Evolutionary conservation across 1,140 invertebrate genomes (phyloP), one percentile per base, ranked within the genome.

Genomic region (Hirudo medicinalis): DNA sequence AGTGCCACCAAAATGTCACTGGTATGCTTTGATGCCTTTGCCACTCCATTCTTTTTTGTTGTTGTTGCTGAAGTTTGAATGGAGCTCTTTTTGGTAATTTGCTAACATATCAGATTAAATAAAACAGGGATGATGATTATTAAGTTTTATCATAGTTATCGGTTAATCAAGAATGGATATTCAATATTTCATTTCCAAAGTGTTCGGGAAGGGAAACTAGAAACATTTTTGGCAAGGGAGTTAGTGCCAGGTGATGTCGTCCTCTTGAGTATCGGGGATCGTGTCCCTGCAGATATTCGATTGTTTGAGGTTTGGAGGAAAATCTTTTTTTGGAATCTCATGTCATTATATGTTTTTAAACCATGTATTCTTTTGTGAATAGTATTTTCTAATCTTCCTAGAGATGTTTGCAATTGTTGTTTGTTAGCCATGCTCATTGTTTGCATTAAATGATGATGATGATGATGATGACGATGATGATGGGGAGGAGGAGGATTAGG

Each of bases 171-270:
- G 4, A n/a, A 63, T 63, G 4, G 29, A 22, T n/a, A 8, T 20
- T 63, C 20, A 20, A 32, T 25, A 63, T 63, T 63, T 13, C 57
- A 22, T 25, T 63, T 63, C 57, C 4, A 25, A 72, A 84, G 84
- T 77, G 82, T 97, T 72, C 86, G 96, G 69, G 91, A 96, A 82
- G 90, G 93, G 53, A 86, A 88, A 20, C 78, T 93, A 53, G 90
- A 96, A 77, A 89, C 89, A 68, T 97, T 98, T 83, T 85, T 96
- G 40, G 96, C 95, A 0, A 85, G 92, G 70, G 91, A 97, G 80
- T 84, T 99, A 67, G 95, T 99, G 17, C 96, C 97, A n/a, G 97
- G 97, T 15, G 97, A 99, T 83, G 86, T 99, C 74, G 90, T 99
- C 0, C 85, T 90, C 77, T 84, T 99, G 25, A 91, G 89, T 80